Percentiles rank a stretch among this genome's conserved stretches.
phyloP scores from a whole-genome alignment of 2,113 vertebrate species.

The Platanista minor region DNA sequence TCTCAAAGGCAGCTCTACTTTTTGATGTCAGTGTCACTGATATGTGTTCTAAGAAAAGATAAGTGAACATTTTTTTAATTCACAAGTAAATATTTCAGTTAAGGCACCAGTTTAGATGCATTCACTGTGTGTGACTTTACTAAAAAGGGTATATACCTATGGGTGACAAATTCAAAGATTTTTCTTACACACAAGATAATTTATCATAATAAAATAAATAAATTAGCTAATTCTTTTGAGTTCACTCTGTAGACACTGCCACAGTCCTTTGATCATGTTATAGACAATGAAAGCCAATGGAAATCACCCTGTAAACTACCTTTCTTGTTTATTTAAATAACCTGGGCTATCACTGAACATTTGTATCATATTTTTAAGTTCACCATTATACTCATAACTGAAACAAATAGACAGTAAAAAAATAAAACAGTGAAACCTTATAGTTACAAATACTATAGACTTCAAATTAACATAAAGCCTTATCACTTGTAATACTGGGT shows the following conservation, averaged over 20 bases:
- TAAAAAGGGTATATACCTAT: neutral
- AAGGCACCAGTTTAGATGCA: neutral
- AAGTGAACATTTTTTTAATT: neutral
- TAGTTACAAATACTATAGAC: neutral
- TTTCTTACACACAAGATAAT: neutral
- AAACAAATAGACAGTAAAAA: neutral
- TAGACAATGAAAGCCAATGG: neutral
- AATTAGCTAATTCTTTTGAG: neutral
- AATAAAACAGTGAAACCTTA: neutral
- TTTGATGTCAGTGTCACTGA: neutral
- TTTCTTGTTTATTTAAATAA: neutral
- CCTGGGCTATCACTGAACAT: neutral
- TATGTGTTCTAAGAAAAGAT: neutral
- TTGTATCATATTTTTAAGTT: neutral
- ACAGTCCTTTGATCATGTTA: neutral
- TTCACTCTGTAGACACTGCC: neutral
- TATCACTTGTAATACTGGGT: neutral
- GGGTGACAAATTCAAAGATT: neutral
- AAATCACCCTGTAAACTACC: neutral
- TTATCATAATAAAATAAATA: neutral
- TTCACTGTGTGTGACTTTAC: neutral
- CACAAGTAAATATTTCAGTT: neutral
- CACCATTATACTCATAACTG: neutral
- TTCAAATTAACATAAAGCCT: neutral
- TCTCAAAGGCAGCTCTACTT: neutral